Evolutionary conservation across 1,140 invertebrate species (phyloP), one percentile per base, ranked within the genome.

Genomic region (Drosophila repleta): DNA sequence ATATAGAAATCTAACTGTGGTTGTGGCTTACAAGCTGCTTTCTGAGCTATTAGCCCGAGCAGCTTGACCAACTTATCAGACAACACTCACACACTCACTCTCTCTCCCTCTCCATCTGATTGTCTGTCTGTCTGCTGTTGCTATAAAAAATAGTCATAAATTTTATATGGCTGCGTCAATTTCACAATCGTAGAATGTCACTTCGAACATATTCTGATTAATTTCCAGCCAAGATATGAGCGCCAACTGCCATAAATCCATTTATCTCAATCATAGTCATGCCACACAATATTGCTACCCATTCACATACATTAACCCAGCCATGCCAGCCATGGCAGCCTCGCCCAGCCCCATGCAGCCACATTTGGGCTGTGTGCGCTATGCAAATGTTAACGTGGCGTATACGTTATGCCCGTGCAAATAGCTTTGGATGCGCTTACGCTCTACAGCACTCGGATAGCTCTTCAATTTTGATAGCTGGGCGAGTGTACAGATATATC

Each of bases 231-330:
- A 71, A 82, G 82, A 82, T 82, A 87, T 48, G 58, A 61, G 70
- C 75, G 74, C 57, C 52, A 62, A 49, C 56, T 66, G 64, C 48
- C 82, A 82, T 85, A 87, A 87, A 85, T 88, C 83, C 80, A 87
- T 85, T 85, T 87, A 85, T 85, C 81, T 84, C 83, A 87, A 85
- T 85, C 82, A 87, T 64, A 68, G 78, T 66, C 70, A 65, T 70
- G 65, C 56, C 56, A 48, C 75, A 78, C 68, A 75, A 71, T 69
- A 87, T 55, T 55, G 43, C 8, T 17, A 1, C 26, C 55, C 45
- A 17, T 37, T 18, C 35, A 55, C 24, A n/a, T n/a, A 10, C 39
- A 41, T 11, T 24, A 46, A 48, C 39, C 37, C 52, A 53, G 55
- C 20, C 20, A 35, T 10, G 26, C 20, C 72, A 56, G 21, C 49